Evolutionary conservation across 2,888 invertebrate genomes (phyloP).

Genomic region (Nematopogon swammerdamellus): DNA sequence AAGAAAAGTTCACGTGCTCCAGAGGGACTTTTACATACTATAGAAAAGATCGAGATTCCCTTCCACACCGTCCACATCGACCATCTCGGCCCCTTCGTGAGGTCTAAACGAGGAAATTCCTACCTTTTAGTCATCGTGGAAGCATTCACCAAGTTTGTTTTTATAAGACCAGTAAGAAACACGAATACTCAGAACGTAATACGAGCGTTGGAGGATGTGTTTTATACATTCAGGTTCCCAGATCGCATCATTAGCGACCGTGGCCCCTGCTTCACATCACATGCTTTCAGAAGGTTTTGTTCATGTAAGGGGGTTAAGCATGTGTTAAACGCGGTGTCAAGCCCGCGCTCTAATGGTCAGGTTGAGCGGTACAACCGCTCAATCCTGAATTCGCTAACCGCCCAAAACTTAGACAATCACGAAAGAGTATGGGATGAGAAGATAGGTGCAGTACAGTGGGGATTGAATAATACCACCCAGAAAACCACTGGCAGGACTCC

Average conservation of each 20-base stretch:
- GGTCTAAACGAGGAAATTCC: conserved; percentile 14
- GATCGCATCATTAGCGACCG: conserved; percentile 6
- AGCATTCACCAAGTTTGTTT: conserved; percentile 6
- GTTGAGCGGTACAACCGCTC: conserved; percentile 19
- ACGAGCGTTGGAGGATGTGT: neutral
- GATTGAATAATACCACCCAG: conserved; percentile 16
- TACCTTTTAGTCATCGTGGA: conserved; percentile 15
- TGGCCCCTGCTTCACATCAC: conserved; percentile 6
- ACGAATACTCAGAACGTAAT: conserved; percentile 5
- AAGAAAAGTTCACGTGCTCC: too few species aligned
- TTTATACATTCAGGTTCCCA: neutral
- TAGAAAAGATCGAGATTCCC: too few species aligned
- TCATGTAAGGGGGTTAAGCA: conserved; percentile 1
- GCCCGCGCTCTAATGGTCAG: conserved; percentile 16
- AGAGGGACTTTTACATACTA: too few species aligned
- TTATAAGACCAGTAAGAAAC: conserved; percentile 5
- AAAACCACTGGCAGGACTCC: conserved; percentile 14
- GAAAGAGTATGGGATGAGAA: conserved; percentile 23
- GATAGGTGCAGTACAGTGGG: conserved; percentile 16
- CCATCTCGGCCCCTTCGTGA: conserved; percentile 20
- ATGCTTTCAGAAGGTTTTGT: conserved; percentile 5
- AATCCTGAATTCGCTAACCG: conserved; percentile 15
- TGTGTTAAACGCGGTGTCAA: conserved; percentile 12
- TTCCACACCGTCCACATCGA: too few species aligned
- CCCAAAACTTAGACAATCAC: conserved; percentile 13